A percentile compares a stretch with the other conserved stretches of the same genome.
Evolutionary conservation across 2,113 vertebrate species (phyloP).

Genomic region (Oncorhynchus tshawytscha): DNA sequence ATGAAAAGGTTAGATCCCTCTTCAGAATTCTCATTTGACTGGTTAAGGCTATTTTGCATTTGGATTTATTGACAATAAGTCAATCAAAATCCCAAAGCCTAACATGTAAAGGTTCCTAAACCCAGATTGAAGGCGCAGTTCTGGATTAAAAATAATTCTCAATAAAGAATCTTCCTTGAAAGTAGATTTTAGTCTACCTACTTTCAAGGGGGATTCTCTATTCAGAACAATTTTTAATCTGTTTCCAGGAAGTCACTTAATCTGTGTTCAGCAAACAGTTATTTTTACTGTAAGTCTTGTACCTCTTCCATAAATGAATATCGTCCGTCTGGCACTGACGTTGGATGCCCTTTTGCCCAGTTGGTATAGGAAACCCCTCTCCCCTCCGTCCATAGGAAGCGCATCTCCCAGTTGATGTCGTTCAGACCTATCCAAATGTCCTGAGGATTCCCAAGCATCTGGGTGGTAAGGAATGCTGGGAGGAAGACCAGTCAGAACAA

Average conservation of each 20-base stretch:
- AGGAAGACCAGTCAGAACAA: constrained; percentile 7
- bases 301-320: constrained; percentile 72
- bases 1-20: neutral
- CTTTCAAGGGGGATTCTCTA: neutral
- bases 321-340: constrained; percentile 43
- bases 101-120: too few species aligned
- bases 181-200: too few species aligned
- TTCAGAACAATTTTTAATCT: neutral
- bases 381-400: constrained; percentile 91
- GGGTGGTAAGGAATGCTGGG: constrained; percentile 84
- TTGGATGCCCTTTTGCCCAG: constrained; percentile 90
- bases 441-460: constrained; percentile 67
- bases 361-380: constrained; percentile 84
- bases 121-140: too few species aligned
- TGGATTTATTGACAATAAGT: neutral
- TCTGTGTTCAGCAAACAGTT: neutral
- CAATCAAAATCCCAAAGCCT: too few species aligned
- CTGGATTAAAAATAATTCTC: too few species aligned
- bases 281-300: constrained; percentile 16
- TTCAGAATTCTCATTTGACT: neutral
- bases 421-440: constrained; percentile 91
- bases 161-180: too few species aligned
- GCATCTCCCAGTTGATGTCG: constrained; percentile 88
- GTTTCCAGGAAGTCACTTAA: neutral
- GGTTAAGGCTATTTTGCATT: constrained; percentile 4